Conservation (phyloP, 1,140 invertebrate genomes). For the Elymnias hypermnestra region DNA sequence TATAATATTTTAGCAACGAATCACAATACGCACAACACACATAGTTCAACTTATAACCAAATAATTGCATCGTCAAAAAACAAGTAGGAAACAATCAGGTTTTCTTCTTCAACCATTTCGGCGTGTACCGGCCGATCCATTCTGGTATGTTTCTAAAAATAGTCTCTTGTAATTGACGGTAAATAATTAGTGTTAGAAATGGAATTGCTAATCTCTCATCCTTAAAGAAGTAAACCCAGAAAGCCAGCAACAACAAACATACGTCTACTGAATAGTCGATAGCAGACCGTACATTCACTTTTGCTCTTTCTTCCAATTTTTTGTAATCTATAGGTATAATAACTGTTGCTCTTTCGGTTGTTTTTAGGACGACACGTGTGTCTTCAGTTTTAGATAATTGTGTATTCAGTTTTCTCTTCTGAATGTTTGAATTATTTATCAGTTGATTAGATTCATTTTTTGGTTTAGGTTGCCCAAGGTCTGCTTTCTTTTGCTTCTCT, state of each 20-base stretch:
- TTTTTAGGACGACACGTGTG: conserved; percentile 49
- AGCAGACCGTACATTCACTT: conserved; percentile 79
- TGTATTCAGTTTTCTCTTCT: conserved; percentile 36
- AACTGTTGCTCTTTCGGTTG: conserved; percentile 60
- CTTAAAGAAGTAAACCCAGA: conserved; percentile 87
- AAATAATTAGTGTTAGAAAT: conserved; percentile 84
- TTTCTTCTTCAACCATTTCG: conserved; percentile 63
- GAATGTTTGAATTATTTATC: conserved; percentile 16
- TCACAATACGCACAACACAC: conserved; percentile 58
- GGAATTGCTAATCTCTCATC: conserved; percentile 86
- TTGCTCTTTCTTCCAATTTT: conserved; percentile 77
- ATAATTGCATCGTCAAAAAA: conserved; percentile 57
- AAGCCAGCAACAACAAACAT: conserved; percentile 82
- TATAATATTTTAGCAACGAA: conserved; percentile 24
- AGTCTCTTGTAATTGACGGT: conserved; percentile 83
- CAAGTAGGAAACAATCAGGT: conserved; percentile 60
- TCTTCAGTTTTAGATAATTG: conserved; percentile 34
- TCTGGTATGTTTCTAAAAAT: conserved; percentile 50
- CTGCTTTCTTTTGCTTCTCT: conserved; percentile 22
- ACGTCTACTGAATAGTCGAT: conserved; percentile 83
- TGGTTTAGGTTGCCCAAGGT: conserved; percentile 1
- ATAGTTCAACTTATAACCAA: conserved; percentile 48
- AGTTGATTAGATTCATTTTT: conserved; percentile 12
- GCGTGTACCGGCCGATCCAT: conserved; percentile 46
- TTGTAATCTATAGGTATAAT: conserved; percentile 71